Conservation (phyloP, 2,888 invertebrate species). For the Scelioninae gen. 1 region DNA sequence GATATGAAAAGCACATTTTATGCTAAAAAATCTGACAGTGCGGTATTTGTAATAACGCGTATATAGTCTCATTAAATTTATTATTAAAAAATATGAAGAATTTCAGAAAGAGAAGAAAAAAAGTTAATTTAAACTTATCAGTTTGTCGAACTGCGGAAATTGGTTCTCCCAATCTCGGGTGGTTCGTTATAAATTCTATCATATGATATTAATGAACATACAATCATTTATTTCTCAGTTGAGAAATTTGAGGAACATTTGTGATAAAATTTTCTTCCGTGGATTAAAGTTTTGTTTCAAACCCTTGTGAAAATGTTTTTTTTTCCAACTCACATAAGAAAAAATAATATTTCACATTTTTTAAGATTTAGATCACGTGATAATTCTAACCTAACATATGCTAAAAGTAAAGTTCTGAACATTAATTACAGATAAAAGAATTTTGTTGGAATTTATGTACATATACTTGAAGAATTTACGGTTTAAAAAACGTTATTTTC, state of each 20-base stretch:
- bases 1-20: slow-evolving; percentile 57
- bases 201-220: slow-evolving; percentile 19
- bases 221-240: slow-evolving; percentile 9
- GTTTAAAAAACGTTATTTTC: too few relatives aligned
- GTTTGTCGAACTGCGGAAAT: slow-evolving; percentile 3
- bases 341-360: background rate
- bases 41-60: slow-evolving; percentile 25
- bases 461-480: too few relatives aligned
- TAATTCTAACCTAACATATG: too few relatives aligned
- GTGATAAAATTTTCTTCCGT: slow-evolving; percentile 9
- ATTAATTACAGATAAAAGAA: too few relatives aligned
- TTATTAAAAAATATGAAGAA: slow-evolving; percentile 44
- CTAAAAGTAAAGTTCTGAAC: too few relatives aligned
- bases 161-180: slow-evolving; percentile 9
- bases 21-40: slow-evolving; percentile 25
- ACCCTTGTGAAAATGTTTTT: background rate
- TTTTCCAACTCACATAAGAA: background rate
- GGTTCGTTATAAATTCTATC: slow-evolving; percentile 29
- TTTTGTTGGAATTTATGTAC: too few relatives aligned
- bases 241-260: slow-evolving; percentile 52
- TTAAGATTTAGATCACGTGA: too few relatives aligned
- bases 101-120: slow-evolving; percentile 11
- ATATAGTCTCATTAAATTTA: slow-evolving; percentile 4
- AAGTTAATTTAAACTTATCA: slow-evolving; percentile 8
- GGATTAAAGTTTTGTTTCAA: background rate